phyloP scores from a whole-genome alignment of 2,797 vertebrate species.

The Loriculus beryllinus region DNA sequence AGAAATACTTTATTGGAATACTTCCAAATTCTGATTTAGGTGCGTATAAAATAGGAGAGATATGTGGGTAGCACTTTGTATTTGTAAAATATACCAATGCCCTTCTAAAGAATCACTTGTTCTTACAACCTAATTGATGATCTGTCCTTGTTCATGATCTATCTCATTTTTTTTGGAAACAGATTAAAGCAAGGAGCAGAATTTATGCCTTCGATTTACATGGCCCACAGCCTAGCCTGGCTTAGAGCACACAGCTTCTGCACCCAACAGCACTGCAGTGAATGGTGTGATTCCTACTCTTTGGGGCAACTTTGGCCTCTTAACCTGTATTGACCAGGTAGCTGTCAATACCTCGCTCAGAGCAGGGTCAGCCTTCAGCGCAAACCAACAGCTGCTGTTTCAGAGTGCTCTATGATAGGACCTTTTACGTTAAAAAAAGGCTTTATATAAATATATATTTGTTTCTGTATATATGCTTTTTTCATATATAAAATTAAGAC shows the following conservation, averaged over 20 bases:
- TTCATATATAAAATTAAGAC: background rate
- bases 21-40: background rate
- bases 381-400: background rate
- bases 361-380: background rate
- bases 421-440: background rate
- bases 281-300: rapidly evolving
- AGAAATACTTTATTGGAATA: background rate
- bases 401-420: background rate
- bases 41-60: background rate
- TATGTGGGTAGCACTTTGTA: background rate
- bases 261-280: background rate
- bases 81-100: background rate
- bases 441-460: background rate
- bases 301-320: background rate
- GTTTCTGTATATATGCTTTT: background rate
- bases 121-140: background rate
- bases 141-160: background rate
- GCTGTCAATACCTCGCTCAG: background rate
- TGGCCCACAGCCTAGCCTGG: background rate
- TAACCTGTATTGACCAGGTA: background rate
- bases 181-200: background rate
- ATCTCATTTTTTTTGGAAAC: background rate
- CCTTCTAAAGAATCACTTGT: background rate
- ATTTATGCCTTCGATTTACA: background rate
- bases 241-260: background rate